phyloP scores from a whole-genome alignment of 2,797 vertebrate species.

The Rhadinocentrus ornatus region DNA sequence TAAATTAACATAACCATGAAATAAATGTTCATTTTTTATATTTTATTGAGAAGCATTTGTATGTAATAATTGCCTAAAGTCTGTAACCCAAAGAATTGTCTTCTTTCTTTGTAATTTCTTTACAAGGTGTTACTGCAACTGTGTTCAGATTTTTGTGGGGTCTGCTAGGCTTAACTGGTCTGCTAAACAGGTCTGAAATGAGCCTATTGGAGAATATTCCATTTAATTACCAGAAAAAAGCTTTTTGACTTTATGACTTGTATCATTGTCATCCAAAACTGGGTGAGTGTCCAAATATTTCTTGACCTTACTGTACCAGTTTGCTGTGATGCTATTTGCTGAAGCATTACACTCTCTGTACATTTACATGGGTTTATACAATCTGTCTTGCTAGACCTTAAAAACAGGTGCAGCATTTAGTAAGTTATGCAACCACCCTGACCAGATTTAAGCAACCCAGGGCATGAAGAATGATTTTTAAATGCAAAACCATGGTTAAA shows the following conservation, averaged over 20 bases:
- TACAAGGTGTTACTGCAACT: not conserved
- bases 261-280: not conserved
- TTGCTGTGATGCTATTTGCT: not conserved
- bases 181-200: not conserved
- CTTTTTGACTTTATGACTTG: not conserved
- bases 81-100: not conserved
- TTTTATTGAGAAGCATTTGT: not conserved
- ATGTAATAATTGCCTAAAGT: not conserved
- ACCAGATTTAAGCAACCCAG: not conserved
- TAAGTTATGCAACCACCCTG: not conserved
- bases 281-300: not conserved
- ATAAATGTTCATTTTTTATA: constrained; percentile 8
- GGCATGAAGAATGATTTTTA: too few species aligned
- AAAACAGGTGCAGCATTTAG: not conserved
- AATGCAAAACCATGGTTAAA: too few species aligned
- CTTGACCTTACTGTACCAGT: not conserved
- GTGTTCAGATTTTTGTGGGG: not conserved
- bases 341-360: not conserved
- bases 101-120: constrained; percentile 1
- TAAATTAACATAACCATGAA: constrained; percentile 13
- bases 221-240: not conserved
- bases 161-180: not conserved
- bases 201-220: not conserved
- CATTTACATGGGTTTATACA: not conserved
- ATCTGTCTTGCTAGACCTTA: not conserved